Conservation (phyloP, 1,140 invertebrate genomes). For the Idris sp. region DNA sequence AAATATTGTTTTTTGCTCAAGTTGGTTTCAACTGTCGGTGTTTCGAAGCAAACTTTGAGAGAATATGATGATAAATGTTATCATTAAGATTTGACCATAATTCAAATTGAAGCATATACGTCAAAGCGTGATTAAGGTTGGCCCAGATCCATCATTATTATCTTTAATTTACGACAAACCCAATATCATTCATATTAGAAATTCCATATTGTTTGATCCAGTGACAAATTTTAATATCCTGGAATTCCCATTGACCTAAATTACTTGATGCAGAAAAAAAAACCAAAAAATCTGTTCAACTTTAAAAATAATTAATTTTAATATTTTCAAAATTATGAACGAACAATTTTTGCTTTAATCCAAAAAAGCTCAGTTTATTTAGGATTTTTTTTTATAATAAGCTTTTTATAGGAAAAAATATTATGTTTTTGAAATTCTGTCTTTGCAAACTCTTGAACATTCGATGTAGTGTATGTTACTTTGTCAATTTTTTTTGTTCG, state of each 20-base stretch:
- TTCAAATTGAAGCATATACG: constrained; percentile 10
- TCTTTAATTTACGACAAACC: constrained; percentile 35
- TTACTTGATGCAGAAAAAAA: too few species aligned
- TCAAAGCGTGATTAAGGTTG: constrained; percentile 38
- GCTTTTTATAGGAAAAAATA: too few species aligned
- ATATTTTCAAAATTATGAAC: too few species aligned
- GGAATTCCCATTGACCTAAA: constrained; percentile 4
- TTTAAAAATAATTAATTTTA: too few species aligned
- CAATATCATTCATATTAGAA: constrained; percentile 37
- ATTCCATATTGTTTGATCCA: constrained; percentile 14
- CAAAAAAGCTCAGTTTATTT: too few species aligned
- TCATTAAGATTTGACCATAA: constrained; percentile 5
- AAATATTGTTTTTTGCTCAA: constrained; percentile 21
- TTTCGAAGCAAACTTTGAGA: background rate
- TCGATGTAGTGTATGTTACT: too few species aligned
- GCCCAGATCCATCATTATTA: constrained; percentile 30
- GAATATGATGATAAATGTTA: background rate
- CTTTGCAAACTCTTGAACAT: too few species aligned
- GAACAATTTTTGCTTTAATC: too few species aligned
- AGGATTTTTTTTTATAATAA: too few species aligned
- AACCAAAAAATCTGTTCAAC: too few species aligned
- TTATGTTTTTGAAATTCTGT: too few species aligned
- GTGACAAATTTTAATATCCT: constrained; percentile 26
- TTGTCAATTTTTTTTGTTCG: too few species aligned
- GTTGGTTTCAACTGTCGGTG: background rate